Conservation (phyloP, 2,113 vertebrate genomes). For the Tor tambroides region DNA sequence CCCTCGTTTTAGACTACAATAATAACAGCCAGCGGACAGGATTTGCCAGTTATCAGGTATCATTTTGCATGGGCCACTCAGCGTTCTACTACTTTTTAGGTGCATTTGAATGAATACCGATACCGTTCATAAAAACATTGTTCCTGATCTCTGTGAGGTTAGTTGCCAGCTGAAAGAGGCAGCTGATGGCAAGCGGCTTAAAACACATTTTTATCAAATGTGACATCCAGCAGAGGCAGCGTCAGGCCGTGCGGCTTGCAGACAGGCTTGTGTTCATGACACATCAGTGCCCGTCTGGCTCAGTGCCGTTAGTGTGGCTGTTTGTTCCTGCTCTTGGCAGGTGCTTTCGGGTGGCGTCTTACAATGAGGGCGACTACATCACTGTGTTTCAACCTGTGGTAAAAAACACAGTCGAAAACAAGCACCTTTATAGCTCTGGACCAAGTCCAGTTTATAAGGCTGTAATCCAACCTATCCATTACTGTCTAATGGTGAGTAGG, state of each 20-base stretch:
- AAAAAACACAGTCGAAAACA: slow-evolving; percentile 39
- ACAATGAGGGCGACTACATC: slow-evolving; percentile 10
- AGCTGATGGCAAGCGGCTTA: slow-evolving; percentile 2
- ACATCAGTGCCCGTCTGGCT: slow-evolving; percentile 21
- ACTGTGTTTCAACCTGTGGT: slow-evolving; percentile 28
- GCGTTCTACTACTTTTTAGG: slow-evolving; percentile 21
- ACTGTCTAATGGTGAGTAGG: slow-evolving; percentile 1
- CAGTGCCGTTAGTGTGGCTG: slow-evolving; percentile 15
- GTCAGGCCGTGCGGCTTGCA: background rate
- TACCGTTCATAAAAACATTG: slow-evolving; percentile 22
- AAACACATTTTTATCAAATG: slow-evolving; percentile 38
- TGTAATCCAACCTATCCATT: background rate
- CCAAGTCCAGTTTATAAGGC: background rate
- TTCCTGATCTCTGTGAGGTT: background rate
- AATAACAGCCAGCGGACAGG: background rate
- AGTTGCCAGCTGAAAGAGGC: background rate
- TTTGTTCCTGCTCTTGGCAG: slow-evolving; percentile 42
- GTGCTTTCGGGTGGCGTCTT: slow-evolving; percentile 21
- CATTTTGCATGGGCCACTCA: slow-evolving; percentile 26
- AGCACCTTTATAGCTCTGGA: slow-evolving; percentile 32
- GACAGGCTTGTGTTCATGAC: slow-evolving; percentile 35
- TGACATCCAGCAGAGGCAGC: slow-evolving; percentile 25
- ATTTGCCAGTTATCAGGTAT: slow-evolving; percentile 26
- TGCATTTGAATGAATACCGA: slow-evolving; percentile 28
- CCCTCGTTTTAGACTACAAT: background rate